Evolutionary conservation across 1,140 invertebrate genomes (phyloP).

Genomic region (Ptiloglossa arizonensis): DNA sequence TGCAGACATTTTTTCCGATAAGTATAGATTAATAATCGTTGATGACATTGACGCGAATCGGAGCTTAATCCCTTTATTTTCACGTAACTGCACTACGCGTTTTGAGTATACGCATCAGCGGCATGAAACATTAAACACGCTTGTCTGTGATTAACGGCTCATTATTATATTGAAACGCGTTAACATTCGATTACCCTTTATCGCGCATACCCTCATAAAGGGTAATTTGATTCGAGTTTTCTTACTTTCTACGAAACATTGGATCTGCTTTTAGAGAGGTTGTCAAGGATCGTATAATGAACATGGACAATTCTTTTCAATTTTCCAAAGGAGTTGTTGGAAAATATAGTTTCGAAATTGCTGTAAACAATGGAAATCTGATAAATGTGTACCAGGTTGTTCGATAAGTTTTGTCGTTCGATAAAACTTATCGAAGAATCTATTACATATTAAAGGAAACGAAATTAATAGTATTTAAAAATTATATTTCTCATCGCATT

Average conservation of each 20-base stretch:
- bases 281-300: not conserved
- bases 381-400: no score
- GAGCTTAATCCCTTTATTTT: slow-evolving; percentile 12
- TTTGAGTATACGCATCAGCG: not conserved
- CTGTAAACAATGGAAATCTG: no score
- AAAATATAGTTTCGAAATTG: no score
- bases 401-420: no score
- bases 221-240: not conserved
- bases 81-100: not conserved
- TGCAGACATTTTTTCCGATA: not conserved
- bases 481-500: no score
- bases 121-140: slow-evolving; percentile 18
- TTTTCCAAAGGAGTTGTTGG: no score
- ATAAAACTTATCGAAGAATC: no score
- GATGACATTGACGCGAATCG: slow-evolving; percentile 1
- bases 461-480: no score
- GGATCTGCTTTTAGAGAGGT: not conserved
- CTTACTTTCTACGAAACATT: not conserved
- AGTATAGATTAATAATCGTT: not conserved
- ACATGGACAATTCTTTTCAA: not conserved
- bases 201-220: not conserved
- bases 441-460: no score
- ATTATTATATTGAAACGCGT: slow-evolving; percentile 18
- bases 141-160: slow-evolving; percentile 18
- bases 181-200: slow-evolving; percentile 19